Percentiles rank a stretch among this genome's conserved stretches.
These are phyloP conservation scores for Macrosiphum euphorbiae DNA, from an alignment of 2,888 invertebrate genomes.

Conservation along the genomic window DNA sequence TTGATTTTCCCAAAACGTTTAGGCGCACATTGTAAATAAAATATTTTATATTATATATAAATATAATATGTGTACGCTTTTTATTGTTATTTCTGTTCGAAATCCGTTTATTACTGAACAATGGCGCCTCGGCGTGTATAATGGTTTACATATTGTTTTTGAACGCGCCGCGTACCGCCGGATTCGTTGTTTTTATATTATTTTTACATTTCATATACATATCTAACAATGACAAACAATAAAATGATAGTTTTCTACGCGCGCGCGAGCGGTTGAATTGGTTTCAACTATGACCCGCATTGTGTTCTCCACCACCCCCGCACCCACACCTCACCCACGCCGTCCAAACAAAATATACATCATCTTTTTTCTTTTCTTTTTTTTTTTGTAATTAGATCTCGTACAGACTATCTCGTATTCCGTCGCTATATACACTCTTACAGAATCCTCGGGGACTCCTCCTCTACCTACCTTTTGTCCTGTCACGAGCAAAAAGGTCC, in stretches of 20 bases:
- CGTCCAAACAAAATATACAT: slow-evolving; percentile 60
- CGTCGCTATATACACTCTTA: not conserved
- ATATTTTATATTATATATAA: not conserved
- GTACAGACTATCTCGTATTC: slow-evolving; percentile 41
- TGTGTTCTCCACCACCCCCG: slow-evolving; percentile 11
- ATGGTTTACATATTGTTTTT: slow-evolving; percentile 54
- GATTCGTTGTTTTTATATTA: slow-evolving; percentile 31
- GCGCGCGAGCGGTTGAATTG: slow-evolving; percentile 51
- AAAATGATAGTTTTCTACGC: slow-evolving; percentile 52
- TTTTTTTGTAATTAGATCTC: slow-evolving; percentile 63
- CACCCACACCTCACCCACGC: not conserved
- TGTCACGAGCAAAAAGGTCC: slow-evolving; percentile 58
- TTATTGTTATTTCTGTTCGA: slow-evolving; percentile 14
- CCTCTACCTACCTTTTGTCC: slow-evolving; percentile 52
- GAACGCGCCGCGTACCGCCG: slow-evolving; percentile 57
- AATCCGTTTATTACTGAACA: slow-evolving; percentile 36
- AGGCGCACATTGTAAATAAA: not conserved
- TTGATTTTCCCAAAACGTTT: slow-evolving; percentile 30
- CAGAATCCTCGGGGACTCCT: slow-evolving; percentile 34
- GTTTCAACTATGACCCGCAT: slow-evolving; percentile 64
- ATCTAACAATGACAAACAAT: slow-evolving; percentile 60
- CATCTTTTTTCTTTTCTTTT: slow-evolving; percentile 43
- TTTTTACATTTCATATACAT: slow-evolving; percentile 37
- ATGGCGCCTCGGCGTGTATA: slow-evolving; percentile 55
- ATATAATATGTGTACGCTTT: not conserved